Conservation (phyloP, 2,888 invertebrate genomes). For the Mesoligia furuncula region DNA sequence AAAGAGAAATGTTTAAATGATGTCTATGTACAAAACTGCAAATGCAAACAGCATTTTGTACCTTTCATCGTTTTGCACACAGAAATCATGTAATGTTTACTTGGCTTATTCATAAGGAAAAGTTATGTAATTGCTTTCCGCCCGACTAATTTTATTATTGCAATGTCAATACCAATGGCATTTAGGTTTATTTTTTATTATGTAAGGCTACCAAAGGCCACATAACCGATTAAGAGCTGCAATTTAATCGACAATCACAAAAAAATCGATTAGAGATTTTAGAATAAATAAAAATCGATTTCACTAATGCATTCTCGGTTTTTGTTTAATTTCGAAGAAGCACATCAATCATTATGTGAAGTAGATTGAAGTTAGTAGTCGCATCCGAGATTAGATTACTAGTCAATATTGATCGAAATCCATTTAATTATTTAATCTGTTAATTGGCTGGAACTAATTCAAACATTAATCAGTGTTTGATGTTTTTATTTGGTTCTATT, state of each 20-base stretch:
- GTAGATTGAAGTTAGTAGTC: slow-evolving; percentile 47
- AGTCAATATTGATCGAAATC: slow-evolving; percentile 61
- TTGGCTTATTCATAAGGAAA: slow-evolving; percentile 10
- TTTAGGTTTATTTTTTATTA: slow-evolving; percentile 24
- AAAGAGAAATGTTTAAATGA: slow-evolving; percentile 11
- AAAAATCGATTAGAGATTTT: slow-evolving; percentile 45
- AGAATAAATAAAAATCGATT: slow-evolving; percentile 34
- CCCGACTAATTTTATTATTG: not conserved
- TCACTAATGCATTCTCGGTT: slow-evolving; percentile 20
- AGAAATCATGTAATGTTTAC: slow-evolving; percentile 39
- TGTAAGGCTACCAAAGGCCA: slow-evolving; percentile 21
- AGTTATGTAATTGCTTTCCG: slow-evolving; percentile 10
- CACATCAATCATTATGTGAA: slow-evolving; percentile 48
- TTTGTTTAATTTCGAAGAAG: slow-evolving; percentile 39
- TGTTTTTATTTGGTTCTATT: slow-evolving; percentile 43
- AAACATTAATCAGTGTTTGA: slow-evolving; percentile 58
- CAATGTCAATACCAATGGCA: slow-evolving; percentile 29
- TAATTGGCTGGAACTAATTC: slow-evolving; percentile 65
- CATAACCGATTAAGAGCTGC: slow-evolving; percentile 8
- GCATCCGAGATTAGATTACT: slow-evolving; percentile 36
- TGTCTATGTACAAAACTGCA: not conserved
- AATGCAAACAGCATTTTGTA: not conserved
- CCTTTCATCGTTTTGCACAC: not conserved
- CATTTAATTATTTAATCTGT: slow-evolving; percentile 66
- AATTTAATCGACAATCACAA: slow-evolving; percentile 4